Percentiles rank a stretch among this genome's conserved stretches.
Conservation (phyloP, 1,140 invertebrate genomes). For the Drosophila miranda region DNA sequence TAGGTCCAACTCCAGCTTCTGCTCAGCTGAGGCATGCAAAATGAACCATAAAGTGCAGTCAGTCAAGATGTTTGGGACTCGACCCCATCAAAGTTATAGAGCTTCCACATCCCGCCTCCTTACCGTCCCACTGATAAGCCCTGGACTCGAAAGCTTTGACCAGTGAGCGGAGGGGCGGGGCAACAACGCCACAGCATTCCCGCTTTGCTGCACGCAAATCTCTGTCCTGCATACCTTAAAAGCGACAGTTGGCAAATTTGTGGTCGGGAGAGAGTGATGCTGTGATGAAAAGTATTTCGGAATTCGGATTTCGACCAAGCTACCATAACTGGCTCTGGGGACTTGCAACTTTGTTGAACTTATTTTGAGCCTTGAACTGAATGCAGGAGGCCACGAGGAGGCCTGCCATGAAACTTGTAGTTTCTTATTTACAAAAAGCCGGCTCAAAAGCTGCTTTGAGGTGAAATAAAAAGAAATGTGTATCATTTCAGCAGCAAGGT, state of each 20-base stretch:
- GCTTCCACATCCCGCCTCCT: background rate
- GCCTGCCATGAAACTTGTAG: no score
- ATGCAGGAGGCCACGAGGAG: no score
- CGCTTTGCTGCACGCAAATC: conserved; percentile 13
- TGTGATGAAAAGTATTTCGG: conserved; percentile 8
- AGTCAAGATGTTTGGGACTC: conserved; percentile 37
- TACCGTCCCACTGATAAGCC: conserved; percentile 12
- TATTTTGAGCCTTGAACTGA: no score
- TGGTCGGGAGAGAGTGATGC: background rate
- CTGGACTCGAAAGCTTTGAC: conserved; percentile 14
- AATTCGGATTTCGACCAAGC: background rate
- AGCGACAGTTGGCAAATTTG: no score
- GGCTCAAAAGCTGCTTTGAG: no score
- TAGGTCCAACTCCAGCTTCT: conserved; percentile 3
- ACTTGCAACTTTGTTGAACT: background rate
- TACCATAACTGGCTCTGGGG: background rate
- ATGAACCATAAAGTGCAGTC: conserved; percentile 57
- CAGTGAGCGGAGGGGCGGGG: no score
- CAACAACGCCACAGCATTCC: no score
- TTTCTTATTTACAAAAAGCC: no score
- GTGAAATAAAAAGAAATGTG: no score
- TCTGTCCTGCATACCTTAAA: background rate
- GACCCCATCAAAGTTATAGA: conserved; percentile 2
- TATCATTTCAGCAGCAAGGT: no score
- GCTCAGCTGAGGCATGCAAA: conserved; percentile 49